Conservation (phyloP, 2,113 vertebrate genomes). For the Panurus biarmicus region DNA sequence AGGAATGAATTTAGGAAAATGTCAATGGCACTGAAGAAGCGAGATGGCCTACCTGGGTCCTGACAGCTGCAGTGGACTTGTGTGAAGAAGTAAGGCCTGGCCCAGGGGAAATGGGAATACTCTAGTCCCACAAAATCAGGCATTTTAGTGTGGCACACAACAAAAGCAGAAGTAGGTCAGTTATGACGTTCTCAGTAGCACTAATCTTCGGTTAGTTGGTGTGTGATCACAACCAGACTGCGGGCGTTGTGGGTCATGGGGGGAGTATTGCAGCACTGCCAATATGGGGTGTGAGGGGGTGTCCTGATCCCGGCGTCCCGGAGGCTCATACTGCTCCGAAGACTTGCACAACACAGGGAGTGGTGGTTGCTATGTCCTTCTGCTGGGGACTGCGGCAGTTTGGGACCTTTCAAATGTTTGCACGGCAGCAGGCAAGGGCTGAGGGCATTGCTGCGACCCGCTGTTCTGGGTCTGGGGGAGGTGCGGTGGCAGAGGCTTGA, state of each 20-base stretch:
- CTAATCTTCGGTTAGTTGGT: neutral
- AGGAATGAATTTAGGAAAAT: neutral
- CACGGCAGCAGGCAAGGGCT: neutral
- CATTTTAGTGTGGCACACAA: neutral
- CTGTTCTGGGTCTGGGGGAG: neutral
- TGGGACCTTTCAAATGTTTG: neutral
- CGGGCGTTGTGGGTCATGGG: neutral
- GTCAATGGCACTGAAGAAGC: neutral
- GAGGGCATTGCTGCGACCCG: neutral
- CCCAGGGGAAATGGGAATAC: neutral
- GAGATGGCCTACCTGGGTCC: neutral
- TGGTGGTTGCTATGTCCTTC: neutral
- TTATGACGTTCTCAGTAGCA: neutral
- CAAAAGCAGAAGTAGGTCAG: neutral
- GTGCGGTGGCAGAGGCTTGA: neutral
- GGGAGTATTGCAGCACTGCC: neutral
- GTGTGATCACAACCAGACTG: neutral
- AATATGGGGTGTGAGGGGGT: neutral
- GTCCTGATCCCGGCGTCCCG: too few species aligned
- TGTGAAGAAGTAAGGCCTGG: neutral
- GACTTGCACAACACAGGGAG: neutral
- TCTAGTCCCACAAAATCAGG: neutral
- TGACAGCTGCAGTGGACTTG: neutral
- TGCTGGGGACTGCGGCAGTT: neutral
- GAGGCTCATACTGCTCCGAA: neutral